phyloP scores from a whole-genome alignment of 2,888 invertebrate species.

The Hypolimnas misippus region DNA sequence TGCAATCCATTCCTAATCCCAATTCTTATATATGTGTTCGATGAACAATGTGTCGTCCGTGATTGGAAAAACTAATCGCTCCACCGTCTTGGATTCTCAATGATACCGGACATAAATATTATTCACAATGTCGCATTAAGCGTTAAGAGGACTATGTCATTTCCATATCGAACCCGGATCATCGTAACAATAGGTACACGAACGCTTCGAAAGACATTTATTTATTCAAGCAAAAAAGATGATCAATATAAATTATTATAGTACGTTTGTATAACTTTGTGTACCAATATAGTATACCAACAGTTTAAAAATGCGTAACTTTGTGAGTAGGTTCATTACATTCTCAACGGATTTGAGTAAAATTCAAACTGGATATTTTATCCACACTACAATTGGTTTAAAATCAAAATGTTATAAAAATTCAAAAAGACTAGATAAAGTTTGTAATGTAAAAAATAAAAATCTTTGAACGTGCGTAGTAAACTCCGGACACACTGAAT shows the following conservation, averaged over 20 bases:
- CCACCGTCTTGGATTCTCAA: constrained; percentile 59
- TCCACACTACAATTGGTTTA: no score
- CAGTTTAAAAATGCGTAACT: no score
- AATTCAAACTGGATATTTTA: no score
- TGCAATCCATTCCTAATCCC: constrained; percentile 43
- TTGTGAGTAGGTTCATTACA: no score
- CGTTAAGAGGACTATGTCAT: constrained; percentile 66
- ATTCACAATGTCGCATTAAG: constrained; percentile 78
- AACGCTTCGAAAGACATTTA: constrained; percentile 23
- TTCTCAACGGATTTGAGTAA: no score
- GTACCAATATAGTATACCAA: no score
- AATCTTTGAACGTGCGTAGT: no score
- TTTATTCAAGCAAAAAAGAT: constrained; percentile 10
- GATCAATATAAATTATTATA: background rate
- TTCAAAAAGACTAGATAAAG: no score
- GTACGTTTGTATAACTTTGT: background rate
- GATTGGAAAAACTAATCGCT: constrained; percentile 73
- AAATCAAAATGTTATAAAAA: no score
- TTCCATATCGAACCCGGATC: constrained; percentile 75
- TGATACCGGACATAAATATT: constrained; percentile 58
- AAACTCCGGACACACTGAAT: no score
- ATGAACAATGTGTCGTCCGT: constrained; percentile 62
- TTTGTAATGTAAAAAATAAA: no score
- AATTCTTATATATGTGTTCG: constrained; percentile 59
- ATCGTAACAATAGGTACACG: constrained; percentile 46